Conservation (phyloP, 2,113 vertebrate species). For the Turdus rufiventris region DNA sequence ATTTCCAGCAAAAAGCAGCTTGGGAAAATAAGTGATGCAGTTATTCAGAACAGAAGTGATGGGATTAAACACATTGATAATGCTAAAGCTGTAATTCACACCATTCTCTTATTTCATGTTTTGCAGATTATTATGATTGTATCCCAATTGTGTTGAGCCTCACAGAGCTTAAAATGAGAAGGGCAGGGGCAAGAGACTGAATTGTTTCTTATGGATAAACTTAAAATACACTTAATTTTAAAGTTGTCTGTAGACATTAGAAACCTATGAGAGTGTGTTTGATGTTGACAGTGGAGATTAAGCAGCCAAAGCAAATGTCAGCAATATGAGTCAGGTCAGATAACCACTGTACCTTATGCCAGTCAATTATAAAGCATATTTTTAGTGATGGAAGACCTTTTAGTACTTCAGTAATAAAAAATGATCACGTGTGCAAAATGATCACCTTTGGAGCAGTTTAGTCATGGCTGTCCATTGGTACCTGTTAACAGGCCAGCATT, state of each 20-base stretch:
- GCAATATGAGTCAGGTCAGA: background rate
- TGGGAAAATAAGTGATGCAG: background rate
- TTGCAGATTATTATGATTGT: background rate
- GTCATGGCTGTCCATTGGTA: background rate
- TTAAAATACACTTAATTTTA: background rate
- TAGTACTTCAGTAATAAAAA: background rate
- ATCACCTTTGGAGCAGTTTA: background rate
- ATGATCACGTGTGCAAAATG: background rate
- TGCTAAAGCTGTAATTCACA: background rate
- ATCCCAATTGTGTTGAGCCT: background rate
- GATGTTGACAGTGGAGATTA: background rate
- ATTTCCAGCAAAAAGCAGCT: background rate
- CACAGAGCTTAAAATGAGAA: background rate
- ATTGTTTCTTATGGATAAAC: background rate
- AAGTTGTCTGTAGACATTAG: background rate
- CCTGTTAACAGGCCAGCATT: background rate
- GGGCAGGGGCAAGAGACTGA: background rate
- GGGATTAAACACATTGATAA: background rate
- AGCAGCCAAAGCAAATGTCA: slow-evolving; percentile 10
- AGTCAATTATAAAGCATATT: slow-evolving; percentile 1
- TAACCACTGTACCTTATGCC: background rate
- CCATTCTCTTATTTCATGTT: background rate
- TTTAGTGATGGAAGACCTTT: background rate
- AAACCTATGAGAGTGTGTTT: background rate
- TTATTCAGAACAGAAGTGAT: background rate